Evolutionary conservation across 2,888 invertebrate species (phyloP).

Genomic region (Chrysolina haemoptera): DNA sequence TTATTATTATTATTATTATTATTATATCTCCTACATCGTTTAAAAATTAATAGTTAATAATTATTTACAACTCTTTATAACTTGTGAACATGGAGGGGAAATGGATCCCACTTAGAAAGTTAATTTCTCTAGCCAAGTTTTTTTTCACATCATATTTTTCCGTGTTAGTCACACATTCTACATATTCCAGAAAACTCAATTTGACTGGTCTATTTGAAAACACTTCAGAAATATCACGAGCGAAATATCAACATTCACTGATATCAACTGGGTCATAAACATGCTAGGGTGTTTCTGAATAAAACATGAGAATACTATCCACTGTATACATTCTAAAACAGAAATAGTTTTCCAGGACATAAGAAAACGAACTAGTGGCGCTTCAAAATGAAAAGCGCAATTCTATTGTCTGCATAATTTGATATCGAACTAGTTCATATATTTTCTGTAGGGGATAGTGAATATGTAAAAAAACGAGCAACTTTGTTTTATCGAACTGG

Average conservation of each 20-base stretch:
- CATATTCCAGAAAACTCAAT: background rate
- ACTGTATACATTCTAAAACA: conserved; percentile 21
- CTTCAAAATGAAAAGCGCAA: background rate
- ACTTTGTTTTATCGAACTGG: too few relatives aligned
- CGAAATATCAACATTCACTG: conserved; percentile 20
- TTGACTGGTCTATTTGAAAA: background rate
- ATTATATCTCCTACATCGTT: too few relatives aligned
- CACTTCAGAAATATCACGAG: background rate
- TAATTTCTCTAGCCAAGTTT: too few relatives aligned
- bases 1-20: too few relatives aligned
- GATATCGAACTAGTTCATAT: too few relatives aligned
- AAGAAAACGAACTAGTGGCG: background rate
- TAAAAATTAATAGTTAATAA: too few relatives aligned
- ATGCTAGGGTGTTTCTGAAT: conserved; percentile 22
- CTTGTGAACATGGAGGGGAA: too few relatives aligned
- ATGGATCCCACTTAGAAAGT: too few relatives aligned
- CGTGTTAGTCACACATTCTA: background rate
- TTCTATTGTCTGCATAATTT: background rate
- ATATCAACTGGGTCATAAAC: conserved; percentile 22
- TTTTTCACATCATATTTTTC: too few relatives aligned
- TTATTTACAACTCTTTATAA: too few relatives aligned
- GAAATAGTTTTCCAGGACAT: conserved; percentile 16
- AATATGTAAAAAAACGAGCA: too few relatives aligned
- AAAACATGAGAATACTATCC: conserved; percentile 32
- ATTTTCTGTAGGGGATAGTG: too few relatives aligned